Conservation (phyloP, 2,113 vertebrate species). For the Arothron firmamentum region DNA sequence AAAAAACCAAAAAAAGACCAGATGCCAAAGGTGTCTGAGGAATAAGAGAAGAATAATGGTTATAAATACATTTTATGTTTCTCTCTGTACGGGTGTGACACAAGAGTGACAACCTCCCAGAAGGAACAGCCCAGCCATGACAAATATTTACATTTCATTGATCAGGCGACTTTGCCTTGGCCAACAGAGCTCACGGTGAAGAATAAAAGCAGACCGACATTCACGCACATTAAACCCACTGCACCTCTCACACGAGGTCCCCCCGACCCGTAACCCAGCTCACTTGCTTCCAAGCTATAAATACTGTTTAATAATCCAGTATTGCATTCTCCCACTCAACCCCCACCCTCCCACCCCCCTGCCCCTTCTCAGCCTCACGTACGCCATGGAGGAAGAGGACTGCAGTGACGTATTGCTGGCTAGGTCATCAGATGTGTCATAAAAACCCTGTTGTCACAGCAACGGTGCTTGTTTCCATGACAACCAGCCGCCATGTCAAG, state of each 20-base stretch:
- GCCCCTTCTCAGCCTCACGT: slow-evolving; percentile 16
- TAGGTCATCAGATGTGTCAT: slow-evolving; percentile 68
- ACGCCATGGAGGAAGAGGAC: slow-evolving; percentile 40
- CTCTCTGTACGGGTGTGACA: neutral
- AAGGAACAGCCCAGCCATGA: neutral
- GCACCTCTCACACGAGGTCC: slow-evolving; percentile 11
- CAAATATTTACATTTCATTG: slow-evolving; percentile 22
- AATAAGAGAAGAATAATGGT: slow-evolving; percentile 24
- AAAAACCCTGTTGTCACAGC: slow-evolving; percentile 68
- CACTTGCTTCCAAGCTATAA: slow-evolving; percentile 48
- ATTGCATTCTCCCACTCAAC: slow-evolving; percentile 58
- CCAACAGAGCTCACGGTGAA: neutral
- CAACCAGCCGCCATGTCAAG: slow-evolving; percentile 61
- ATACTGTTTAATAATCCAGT: slow-evolving; percentile 57
- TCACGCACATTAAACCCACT: neutral
- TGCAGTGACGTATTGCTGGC: slow-evolving; percentile 59
- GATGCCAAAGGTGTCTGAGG: slow-evolving; percentile 12
- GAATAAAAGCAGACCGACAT: neutral
- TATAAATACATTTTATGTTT: slow-evolving; percentile 18
- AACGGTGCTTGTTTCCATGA: slow-evolving; percentile 65
- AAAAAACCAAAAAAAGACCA: slow-evolving; percentile 27
- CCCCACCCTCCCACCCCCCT: slow-evolving; percentile 26
- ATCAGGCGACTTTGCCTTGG: neutral
- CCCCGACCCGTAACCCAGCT: slow-evolving; percentile 25
- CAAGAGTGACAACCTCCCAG: neutral